A percentile compares a stretch with the other conserved stretches of the same genome.
Conservation (phyloP, 2,113 vertebrate genomes). For the Otis tarda region DNA sequence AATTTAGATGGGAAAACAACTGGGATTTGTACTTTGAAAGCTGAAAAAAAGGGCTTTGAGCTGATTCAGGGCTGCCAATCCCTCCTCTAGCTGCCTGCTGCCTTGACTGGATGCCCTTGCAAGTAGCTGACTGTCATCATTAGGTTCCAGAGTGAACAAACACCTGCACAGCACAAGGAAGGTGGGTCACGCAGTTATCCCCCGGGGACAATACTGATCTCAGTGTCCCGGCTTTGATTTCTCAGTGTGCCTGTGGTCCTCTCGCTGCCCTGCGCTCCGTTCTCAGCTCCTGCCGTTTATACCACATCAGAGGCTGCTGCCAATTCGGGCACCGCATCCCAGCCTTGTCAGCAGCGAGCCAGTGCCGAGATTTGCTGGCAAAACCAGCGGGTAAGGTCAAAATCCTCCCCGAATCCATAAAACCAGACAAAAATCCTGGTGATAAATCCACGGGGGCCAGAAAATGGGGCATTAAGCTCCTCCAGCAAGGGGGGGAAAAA, state of each 20-base stretch:
- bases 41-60: neutral
- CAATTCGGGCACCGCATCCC: rapidly evolving
- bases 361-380: neutral
- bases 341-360: neutral
- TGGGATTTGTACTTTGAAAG: neutral
- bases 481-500: neutral
- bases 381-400: neutral
- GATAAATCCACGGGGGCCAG: neutral
- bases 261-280: rapidly evolving
- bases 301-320: neutral
- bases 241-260: neutral
- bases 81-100: neutral
- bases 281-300: rapidly evolving
- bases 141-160: neutral
- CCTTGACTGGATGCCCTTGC: neutral
- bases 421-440: neutral
- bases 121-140: neutral
- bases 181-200: rapidly evolving
- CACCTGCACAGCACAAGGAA: rapidly evolving
- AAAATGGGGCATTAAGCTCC: neutral
- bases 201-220: neutral
- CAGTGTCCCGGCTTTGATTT: neutral
- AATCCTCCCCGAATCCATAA: neutral
- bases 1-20: neutral
- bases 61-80: neutral